phyloP scores from a whole-genome alignment of 2,797 vertebrate species.

The Jordanella pulchra region DNA sequence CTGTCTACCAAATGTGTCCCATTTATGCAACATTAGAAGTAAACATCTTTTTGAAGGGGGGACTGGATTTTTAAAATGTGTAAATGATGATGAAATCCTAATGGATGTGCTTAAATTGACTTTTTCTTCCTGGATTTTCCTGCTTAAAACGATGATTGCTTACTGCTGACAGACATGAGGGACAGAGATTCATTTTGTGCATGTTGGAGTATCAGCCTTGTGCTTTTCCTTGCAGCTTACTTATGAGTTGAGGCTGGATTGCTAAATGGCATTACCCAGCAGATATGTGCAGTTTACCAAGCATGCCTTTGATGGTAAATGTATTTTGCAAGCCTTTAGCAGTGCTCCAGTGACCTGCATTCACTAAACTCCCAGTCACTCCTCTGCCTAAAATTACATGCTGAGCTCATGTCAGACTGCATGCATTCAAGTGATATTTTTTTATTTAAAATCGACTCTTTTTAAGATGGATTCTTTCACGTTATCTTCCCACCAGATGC shows the following conservation, averaged over 20 bases:
- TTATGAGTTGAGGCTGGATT: conserved; percentile 33
- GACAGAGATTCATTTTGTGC: conserved; percentile 8
- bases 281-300: neutral
- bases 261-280: conserved; percentile 18
- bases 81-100: too few species aligned
- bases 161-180: conserved; percentile 48
- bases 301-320: conserved; percentile 12
- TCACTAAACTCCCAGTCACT: conserved; percentile 42
- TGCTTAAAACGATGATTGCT: conserved; percentile 50
- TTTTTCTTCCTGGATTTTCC: conserved; percentile 37
- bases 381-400: conserved; percentile 1
- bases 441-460: conserved; percentile 37
- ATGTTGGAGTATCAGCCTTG: neutral
- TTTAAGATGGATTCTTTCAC: neutral
- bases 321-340: conserved; percentile 47
- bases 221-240: conserved; percentile 33
- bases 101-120: neutral
- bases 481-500: conserved; percentile 54
- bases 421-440: neutral
- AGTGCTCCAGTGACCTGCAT: conserved; percentile 69
- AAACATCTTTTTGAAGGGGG: neutral
- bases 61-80: neutral
- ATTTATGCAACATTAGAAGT: neutral
- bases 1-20: too few species aligned
- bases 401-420: conserved; percentile 18